Base-by-base conservation (phyloP, 2,113 vertebrate genomes). In the Equus quagga region DNA sequence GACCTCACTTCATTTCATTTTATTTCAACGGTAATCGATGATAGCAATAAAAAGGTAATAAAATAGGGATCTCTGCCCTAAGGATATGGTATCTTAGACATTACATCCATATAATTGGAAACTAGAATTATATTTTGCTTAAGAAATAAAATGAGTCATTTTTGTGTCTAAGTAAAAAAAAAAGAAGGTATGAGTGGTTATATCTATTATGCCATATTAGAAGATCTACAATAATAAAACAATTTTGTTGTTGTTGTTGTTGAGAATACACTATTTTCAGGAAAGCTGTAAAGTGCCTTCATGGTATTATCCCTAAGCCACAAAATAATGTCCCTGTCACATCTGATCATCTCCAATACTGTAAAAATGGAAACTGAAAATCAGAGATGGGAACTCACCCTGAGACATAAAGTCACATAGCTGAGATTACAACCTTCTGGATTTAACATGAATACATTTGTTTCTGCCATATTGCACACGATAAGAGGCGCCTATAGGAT, bases 21-120 rank as follows among this genome's bases (percentile, higher is more conserved):
- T 76, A 83, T 64, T 58, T 69, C 51, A 79, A 60, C 1, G 23
- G 51, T 46, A 93, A 83, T 46, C 31, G 26, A 60, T 90, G 60
- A 81, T 24, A 78, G 36, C 41, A 87, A 82, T 83, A 56, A 79
- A 73, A 87, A 69, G 33, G 31, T 78, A 84, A 97, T 89, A 56
- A 81, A 72, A 54, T 93, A 86, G n/a, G 56, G 13, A 65, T 83
- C 26, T 87, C 46, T 78, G 70, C n/a, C 79, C 28, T 75, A n/a
- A 93, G 31, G 14, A 49, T 6, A 46, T 91, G 46, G 33, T 56
- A 82, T 44, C 60, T 65, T 44, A 83, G 17, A 54, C 4, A 54
- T 67, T 64, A 64, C 1, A 72, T 44, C 19, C 54, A 64, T 70
- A 51, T 70, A 90, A 86, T 11, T 93, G 21, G 19, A 78, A 54